Evolutionary conservation across 1,140 invertebrate genomes (phyloP).

Genomic region (Microplitis mediator): DNA sequence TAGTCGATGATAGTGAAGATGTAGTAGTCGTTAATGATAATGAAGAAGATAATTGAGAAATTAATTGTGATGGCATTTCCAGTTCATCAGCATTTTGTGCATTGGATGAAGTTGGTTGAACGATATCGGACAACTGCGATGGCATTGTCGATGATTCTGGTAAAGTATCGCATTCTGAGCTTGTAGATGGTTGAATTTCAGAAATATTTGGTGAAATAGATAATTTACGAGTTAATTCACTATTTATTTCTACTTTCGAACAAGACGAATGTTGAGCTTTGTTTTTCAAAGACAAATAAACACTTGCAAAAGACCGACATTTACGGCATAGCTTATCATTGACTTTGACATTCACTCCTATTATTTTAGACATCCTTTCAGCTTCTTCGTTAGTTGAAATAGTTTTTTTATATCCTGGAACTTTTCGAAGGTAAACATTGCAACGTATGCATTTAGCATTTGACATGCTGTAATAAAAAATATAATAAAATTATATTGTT

Average conservation of each 20-base stretch:
- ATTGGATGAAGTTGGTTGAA: slow-evolving; percentile 3
- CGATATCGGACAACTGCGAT: not conserved
- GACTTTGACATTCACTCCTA: slow-evolving; percentile 12
- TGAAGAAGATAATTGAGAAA: slow-evolving; percentile 27
- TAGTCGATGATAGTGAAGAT: not conserved
- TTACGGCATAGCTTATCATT: not conserved
- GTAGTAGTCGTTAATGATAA: slow-evolving; percentile 15
- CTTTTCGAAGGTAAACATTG: not conserved
- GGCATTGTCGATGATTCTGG: not conserved
- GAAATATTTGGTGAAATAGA: not conserved
- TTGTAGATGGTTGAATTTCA: slow-evolving; percentile 10
- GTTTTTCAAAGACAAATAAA: slow-evolving; percentile 5
- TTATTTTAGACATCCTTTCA: slow-evolving; percentile 10
- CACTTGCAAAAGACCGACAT: slow-evolving; percentile 9
- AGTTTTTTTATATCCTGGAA: slow-evolving; percentile 3
- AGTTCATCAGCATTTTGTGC: not conserved
- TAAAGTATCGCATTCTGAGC: slow-evolving; percentile 5
- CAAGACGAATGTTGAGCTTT: not conserved
- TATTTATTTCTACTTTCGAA: not conserved
- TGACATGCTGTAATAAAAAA: no score
- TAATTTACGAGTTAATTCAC: not conserved
- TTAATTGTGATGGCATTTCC: slow-evolving; percentile 27
- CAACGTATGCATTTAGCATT: no score
- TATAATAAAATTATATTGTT: no score
- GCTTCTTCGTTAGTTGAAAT: slow-evolving; percentile 10